These are phyloP conservation scores for Acleris sparsana DNA, from an alignment of 2,888 invertebrate species.

Conservation along the genomic window DNA sequence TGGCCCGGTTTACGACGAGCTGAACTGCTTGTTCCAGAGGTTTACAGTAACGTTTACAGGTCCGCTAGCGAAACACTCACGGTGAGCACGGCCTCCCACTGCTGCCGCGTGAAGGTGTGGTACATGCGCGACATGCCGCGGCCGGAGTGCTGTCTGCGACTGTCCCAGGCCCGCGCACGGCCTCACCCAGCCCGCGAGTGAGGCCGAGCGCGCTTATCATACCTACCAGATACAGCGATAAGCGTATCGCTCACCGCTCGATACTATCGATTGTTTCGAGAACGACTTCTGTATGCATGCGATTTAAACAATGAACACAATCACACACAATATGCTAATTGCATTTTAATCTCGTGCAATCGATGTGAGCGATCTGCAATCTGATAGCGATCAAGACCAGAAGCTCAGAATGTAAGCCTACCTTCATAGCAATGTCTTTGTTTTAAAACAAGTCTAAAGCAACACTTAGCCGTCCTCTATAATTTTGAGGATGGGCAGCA, in stretches of 20 bases:
- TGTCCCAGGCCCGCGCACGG: slow-evolving; percentile 26
- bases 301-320: slow-evolving; percentile 2
- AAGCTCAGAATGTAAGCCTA: background rate
- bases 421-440: too few species aligned
- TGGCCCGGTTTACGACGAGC: too few species aligned
- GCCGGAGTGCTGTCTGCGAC: slow-evolving; percentile 10
- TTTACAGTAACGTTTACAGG: too few species aligned
- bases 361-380: background rate
- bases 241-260: slow-evolving; percentile 18
- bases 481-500: too few species aligned
- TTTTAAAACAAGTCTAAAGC: too few species aligned
- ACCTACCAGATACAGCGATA: slow-evolving; percentile 19
- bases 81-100: slow-evolving; percentile 71
- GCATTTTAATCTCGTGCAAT: slow-evolving; percentile 9
- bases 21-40: too few species aligned
- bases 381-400: slow-evolving; percentile 3
- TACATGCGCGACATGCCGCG: slow-evolving; percentile 58
- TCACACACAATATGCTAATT: slow-evolving; percentile 16
- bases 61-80: slow-evolving; percentile 53
- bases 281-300: slow-evolving; percentile 15
- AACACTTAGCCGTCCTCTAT: too few species aligned
- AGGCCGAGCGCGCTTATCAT: slow-evolving; percentile 12
- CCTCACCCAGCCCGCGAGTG: slow-evolving; percentile 28
- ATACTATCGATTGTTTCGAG: slow-evolving; percentile 30
- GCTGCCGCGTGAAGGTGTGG: slow-evolving; percentile 67